These are phyloP conservation scores for Falcaria lacertinaria DNA, from an alignment of 2,888 invertebrate genomes.

Conservation along the genomic window DNA sequence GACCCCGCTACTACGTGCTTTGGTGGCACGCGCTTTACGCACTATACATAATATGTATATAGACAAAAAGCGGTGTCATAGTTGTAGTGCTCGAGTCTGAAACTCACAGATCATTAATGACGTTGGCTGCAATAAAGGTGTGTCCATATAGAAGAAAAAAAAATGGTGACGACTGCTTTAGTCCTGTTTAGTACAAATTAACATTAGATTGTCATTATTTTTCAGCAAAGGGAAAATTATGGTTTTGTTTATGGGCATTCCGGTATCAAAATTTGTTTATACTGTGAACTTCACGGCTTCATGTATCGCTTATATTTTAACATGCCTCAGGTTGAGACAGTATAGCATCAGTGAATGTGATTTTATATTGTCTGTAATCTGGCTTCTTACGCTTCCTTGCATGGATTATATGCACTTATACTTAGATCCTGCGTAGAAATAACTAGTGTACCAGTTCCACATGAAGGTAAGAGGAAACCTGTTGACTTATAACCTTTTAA, in stretches of 20 bases:
- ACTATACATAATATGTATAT: slow-evolving; percentile 7
- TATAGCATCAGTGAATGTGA: neutral
- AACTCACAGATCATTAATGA: neutral
- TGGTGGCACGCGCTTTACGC: slow-evolving; percentile 33
- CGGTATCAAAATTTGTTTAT: neutral
- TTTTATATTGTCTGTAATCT: neutral
- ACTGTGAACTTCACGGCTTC: slow-evolving; percentile 1
- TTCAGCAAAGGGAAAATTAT: neutral
- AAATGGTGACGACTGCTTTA: too few relatives aligned
- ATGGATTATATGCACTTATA: neutral
- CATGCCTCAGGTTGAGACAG: neutral
- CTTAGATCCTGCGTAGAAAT: neutral
- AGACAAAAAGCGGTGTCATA: neutral
- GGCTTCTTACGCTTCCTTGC: neutral
- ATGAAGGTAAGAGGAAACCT: too few relatives aligned
- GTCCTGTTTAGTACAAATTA: neutral
- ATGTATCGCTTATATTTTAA: neutral
- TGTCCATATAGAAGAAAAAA: neutral
- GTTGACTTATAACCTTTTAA: too few relatives aligned
- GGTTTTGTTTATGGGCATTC: neutral
- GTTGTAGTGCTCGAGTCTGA: neutral
- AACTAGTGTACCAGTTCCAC: neutral
- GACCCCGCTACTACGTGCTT: slow-evolving; percentile 13
- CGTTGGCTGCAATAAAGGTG: neutral
- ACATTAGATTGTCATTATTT: neutral